phyloP scores from a whole-genome alignment of 1,140 invertebrate genomes.

The Drosophila bocki region DNA sequence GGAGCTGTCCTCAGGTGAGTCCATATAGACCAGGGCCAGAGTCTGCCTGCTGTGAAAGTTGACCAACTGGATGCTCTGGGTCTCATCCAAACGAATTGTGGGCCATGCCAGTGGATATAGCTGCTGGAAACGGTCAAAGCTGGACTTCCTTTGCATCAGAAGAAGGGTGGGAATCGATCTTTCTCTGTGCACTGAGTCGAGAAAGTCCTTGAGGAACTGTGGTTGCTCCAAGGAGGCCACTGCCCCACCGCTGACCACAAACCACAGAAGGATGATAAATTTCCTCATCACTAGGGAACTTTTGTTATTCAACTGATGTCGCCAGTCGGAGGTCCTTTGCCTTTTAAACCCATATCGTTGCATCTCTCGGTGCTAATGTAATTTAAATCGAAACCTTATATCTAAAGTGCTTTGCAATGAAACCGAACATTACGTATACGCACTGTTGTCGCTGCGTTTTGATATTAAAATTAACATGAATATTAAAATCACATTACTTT shows the following conservation, averaged over 20 bases:
- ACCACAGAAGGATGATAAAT: neutral
- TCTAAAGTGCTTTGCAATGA: slow-evolving; percentile 38
- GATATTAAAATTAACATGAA: slow-evolving; percentile 66
- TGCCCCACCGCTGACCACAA: slow-evolving; percentile 2
- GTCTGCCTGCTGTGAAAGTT: neutral
- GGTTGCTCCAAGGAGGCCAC: neutral
- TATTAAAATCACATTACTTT: slow-evolving; percentile 63
- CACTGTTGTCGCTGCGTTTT: slow-evolving; percentile 29
- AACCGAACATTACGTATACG: slow-evolving; percentile 59
- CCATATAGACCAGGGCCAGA: slow-evolving; percentile 39
- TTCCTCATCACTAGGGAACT: slow-evolving; percentile 5
- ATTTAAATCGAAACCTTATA: slow-evolving; percentile 26
- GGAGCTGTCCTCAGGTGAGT: slow-evolving; percentile 5
- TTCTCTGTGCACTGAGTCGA: slow-evolving; percentile 37
- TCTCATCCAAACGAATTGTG: slow-evolving; percentile 38
- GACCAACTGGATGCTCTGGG: slow-evolving; percentile 1
- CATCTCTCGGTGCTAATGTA: slow-evolving; percentile 20
- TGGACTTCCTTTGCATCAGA: slow-evolving; percentile 35
- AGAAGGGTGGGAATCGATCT: slow-evolving; percentile 17
- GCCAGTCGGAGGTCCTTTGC: neutral
- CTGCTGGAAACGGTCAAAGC: slow-evolving; percentile 21
- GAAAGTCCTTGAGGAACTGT: slow-evolving; percentile 18
- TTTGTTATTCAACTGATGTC: slow-evolving; percentile 13
- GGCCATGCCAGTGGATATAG: slow-evolving; percentile 32
- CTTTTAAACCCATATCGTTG: slow-evolving; percentile 26